phyloP scores from a whole-genome alignment of 2,797 vertebrate species.

The Poeciliopsis paucimaculata region DNA sequence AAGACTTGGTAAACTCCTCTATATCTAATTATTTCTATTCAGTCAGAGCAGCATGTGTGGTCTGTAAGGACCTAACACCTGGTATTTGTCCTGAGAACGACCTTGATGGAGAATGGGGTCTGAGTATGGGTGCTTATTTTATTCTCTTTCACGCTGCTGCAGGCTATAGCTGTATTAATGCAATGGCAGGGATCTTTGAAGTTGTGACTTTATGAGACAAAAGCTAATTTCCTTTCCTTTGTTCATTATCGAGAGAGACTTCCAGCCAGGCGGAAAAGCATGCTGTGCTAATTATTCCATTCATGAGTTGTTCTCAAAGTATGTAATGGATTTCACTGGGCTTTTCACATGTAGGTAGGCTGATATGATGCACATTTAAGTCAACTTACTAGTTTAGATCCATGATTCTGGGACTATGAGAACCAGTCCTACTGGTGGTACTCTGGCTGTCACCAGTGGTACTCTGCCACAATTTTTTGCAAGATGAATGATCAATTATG shows the following conservation, averaged over 20 bases:
- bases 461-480: background rate
- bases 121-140: constrained; percentile 88
- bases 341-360: constrained; percentile 88
- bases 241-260: constrained; percentile 97
- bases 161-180: constrained; percentile 96
- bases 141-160: constrained; percentile 87
- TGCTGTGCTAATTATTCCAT: constrained; percentile 98
- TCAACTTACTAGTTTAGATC: constrained; percentile 50
- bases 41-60: constrained; percentile 66
- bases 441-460: background rate
- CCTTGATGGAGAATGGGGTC: constrained; percentile 88
- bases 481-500: background rate
- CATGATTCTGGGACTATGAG: background rate
- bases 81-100: constrained; percentile 95
- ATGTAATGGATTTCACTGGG: constrained; percentile 92
- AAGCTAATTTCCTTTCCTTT: constrained; percentile 97
- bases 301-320: constrained; percentile 90
- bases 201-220: constrained; percentile 98
- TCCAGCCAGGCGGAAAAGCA: constrained; percentile 94
- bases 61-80: constrained; percentile 75
- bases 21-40: constrained; percentile 26
- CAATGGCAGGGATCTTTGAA: constrained; percentile 98
- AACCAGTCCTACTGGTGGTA: background rate
- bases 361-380: constrained; percentile 43
- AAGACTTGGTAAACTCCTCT: constrained; percentile 32